Evolutionary conservation across 2,797 vertebrate species (phyloP).

Genomic region (Tapera naevia): DNA sequence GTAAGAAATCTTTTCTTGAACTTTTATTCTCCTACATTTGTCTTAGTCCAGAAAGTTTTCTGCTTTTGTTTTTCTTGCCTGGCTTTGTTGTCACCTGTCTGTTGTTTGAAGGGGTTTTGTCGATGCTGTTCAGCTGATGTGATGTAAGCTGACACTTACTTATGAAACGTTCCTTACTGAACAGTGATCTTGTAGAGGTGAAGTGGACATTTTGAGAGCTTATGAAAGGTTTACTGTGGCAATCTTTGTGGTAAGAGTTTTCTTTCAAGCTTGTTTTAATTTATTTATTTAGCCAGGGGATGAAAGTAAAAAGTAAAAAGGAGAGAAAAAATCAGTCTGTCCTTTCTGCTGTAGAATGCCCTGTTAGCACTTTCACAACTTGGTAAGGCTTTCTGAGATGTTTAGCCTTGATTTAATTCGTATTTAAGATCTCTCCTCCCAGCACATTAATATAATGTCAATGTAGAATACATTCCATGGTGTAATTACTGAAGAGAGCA

Average conservation of each 20-base stretch:
- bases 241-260: background rate
- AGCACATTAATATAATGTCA: conserved; percentile 70
- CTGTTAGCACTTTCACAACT: conserved; percentile 1
- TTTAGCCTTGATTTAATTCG: conserved; percentile 68
- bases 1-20: conserved; percentile 65
- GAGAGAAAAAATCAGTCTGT: background rate
- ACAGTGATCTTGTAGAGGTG: conserved; percentile 16
- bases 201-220: conserved; percentile 28
- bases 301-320: conserved; percentile 1
- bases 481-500: conserved; percentile 71
- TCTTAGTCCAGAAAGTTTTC: conserved; percentile 61
- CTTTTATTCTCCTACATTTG: conserved; percentile 61
- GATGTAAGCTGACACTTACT: background rate
- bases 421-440: conserved; percentile 68
- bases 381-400: conserved; percentile 36
- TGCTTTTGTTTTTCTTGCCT: conserved; percentile 41
- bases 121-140: background rate
- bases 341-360: conserved; percentile 34
- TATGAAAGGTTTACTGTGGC: background rate
- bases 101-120: background rate
- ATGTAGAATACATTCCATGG: conserved; percentile 54
- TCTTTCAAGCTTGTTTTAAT: background rate
- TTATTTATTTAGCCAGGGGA: conserved; percentile 31
- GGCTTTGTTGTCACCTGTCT: conserved; percentile 5
- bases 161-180: background rate